Percentiles rank a stretch among this genome's conserved stretches.
These are phyloP conservation scores for Panzeria rudis DNA, from an alignment of 2,888 invertebrate genomes.

Conservation along the genomic window DNA sequence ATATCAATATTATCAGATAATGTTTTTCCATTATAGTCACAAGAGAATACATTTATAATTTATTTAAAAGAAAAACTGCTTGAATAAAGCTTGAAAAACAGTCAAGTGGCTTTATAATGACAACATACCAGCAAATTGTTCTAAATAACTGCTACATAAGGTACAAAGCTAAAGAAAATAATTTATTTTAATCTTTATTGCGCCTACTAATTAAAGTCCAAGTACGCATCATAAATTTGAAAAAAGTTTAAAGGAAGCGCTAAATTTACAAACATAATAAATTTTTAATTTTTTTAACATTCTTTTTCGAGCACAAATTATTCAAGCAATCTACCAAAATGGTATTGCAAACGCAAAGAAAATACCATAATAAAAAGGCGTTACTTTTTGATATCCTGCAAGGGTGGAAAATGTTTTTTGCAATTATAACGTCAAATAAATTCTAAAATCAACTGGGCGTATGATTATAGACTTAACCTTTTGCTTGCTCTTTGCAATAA, in stretches of 20 bases:
- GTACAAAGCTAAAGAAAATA: not conserved
- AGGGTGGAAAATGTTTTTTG: constrained; percentile 33
- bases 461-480: constrained; percentile 50
- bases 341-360: not conserved
- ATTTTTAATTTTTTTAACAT: not conserved
- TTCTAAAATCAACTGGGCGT: constrained; percentile 65
- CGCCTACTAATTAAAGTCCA: not conserved
- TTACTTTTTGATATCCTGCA: constrained; percentile 38
- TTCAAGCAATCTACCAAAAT: not conserved
- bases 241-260: not conserved
- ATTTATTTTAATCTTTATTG: not conserved
- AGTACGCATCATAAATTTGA: not conserved
- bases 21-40: too few species aligned
- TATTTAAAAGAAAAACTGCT: too few species aligned
- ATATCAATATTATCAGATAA: too few species aligned
- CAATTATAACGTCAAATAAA: constrained; percentile 60
- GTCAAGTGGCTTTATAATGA: too few species aligned
- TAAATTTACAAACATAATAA: constrained; percentile 9
- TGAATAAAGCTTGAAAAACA: too few species aligned
- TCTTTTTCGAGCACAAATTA: not conserved
- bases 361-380: constrained; percentile 38
- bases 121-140: not conserved
- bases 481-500: constrained; percentile 5
- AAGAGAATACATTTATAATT: too few species aligned
- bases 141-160: not conserved